Conservation (phyloP, 2,797 vertebrate genomes). For the Dromococcyx pavoninus region DNA sequence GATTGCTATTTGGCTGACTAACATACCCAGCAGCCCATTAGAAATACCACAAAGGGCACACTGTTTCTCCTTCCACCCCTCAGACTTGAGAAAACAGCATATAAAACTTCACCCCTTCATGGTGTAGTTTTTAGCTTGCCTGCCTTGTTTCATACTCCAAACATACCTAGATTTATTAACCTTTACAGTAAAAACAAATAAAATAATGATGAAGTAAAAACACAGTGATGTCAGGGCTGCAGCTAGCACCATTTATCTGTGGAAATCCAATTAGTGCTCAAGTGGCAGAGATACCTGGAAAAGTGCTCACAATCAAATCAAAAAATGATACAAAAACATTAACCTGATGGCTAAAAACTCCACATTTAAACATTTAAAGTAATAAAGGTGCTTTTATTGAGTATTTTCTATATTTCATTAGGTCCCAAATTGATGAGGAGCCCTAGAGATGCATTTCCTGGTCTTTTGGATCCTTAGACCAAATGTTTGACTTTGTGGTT, state of each 20-base stretch:
- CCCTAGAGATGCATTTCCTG: conserved; percentile 84
- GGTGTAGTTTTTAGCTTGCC: conserved; percentile 33
- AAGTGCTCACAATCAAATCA: conserved; percentile 98
- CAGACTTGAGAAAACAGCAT: conserved; percentile 34
- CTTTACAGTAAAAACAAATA: conserved; percentile 86
- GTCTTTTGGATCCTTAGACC: conserved; percentile 79
- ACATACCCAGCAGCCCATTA: conserved; percentile 59
- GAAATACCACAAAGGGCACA: conserved; percentile 34
- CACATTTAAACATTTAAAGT: conserved; percentile 90
- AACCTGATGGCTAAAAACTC: conserved; percentile 85
- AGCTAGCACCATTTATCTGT: conserved; percentile 93
- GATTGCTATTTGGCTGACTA: conserved; percentile 44
- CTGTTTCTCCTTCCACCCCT: conserved; percentile 31
- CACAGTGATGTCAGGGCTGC: conserved; percentile 78
- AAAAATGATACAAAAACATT: conserved; percentile 89
- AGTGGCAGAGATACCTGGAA: conserved; percentile 96
- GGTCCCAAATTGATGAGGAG: conserved; percentile 87
- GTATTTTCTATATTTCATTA: conserved; percentile 89
- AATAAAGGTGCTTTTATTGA: conserved; percentile 85
- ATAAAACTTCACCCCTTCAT: conserved; percentile 46
- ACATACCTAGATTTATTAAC: conserved; percentile 79
- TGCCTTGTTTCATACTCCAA: conserved; percentile 72
- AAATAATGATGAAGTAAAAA: conserved; percentile 80
- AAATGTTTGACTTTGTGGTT: conserved; percentile 59
- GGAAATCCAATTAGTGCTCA: conserved; percentile 96